These are phyloP conservation scores for Rhineura floridana DNA, from an alignment of 2,113 vertebrate species.

Conservation along the genomic window DNA sequence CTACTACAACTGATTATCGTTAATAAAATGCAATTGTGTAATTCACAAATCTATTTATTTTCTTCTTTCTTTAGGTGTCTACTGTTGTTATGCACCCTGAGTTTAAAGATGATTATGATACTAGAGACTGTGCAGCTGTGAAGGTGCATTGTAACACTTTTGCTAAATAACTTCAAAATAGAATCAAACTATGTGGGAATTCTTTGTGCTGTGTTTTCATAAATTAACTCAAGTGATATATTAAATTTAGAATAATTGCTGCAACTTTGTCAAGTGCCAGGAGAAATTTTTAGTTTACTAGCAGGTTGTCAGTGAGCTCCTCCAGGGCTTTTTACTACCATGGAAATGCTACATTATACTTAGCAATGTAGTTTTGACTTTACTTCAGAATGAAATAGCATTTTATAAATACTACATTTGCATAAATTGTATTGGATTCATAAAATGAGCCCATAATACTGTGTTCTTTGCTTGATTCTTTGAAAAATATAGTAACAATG, in stretches of 20 bases:
- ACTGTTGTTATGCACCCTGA: conserved; percentile 77
- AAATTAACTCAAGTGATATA: not conserved
- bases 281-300: not conserved
- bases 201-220: not conserved
- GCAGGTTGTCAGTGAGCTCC: conserved; percentile 10
- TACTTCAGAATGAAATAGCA: not conserved
- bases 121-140: conserved; percentile 88
- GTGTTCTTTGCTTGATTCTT: not conserved
- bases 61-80: conserved; percentile 79
- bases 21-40: not conserved
- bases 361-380: not conserved
- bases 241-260: conserved; percentile 17
- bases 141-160: conserved; percentile 80
- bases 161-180: not conserved
- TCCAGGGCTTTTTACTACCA: not conserved
- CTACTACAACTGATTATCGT: not conserved
- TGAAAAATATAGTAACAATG: not conserved
- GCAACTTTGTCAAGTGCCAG: not conserved
- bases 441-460: not conserved
- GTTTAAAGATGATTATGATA: conserved; percentile 86
- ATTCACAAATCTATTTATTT: conserved; percentile 40
- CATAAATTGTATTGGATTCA: not conserved
- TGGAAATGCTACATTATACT: not conserved
- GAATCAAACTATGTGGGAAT: not conserved
- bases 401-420: too few relatives aligned